These are phyloP conservation scores for Perccottus glenii DNA, from an alignment of 2,113 vertebrate genomes.

Conservation along the genomic window DNA sequence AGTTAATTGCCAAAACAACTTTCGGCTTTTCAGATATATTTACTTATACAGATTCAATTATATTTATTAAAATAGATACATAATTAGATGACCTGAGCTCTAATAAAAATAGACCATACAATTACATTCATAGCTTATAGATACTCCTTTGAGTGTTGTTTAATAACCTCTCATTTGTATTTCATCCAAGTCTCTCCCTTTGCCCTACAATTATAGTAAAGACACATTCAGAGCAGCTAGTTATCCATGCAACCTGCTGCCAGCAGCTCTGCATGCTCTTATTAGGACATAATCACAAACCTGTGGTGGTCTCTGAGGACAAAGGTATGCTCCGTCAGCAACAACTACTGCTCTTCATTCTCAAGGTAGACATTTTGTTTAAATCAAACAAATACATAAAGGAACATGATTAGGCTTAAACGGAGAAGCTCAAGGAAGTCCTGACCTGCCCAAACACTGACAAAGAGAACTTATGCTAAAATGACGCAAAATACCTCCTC, in stretches of 20 bases:
- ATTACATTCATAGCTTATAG: constrained; percentile 11
- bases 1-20: not conserved
- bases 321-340: constrained; percentile 10
- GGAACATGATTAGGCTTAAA: too few species aligned
- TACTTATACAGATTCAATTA: not conserved
- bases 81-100: not conserved
- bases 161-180: constrained; percentile 26
- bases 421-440: too few species aligned
- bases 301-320: constrained; percentile 29
- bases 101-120: not conserved
- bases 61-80: not conserved
- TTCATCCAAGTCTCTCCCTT: constrained; percentile 27
- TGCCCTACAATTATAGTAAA: constrained; percentile 24
- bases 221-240: constrained; percentile 24
- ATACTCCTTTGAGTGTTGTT: constrained; percentile 3
- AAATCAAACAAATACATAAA: constrained; percentile 15
- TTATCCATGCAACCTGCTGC: constrained; percentile 20
- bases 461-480: too few species aligned
- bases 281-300: constrained; percentile 47
- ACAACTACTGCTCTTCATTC: constrained; percentile 21
- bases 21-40: not conserved
- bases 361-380: constrained; percentile 29
- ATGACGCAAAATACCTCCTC: too few species aligned
- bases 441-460: too few species aligned
- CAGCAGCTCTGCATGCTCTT: constrained; percentile 22